Evolutionary conservation across 2,797 vertebrate genomes (phyloP).

Genomic region (Harpagifer antarcticus): DNA sequence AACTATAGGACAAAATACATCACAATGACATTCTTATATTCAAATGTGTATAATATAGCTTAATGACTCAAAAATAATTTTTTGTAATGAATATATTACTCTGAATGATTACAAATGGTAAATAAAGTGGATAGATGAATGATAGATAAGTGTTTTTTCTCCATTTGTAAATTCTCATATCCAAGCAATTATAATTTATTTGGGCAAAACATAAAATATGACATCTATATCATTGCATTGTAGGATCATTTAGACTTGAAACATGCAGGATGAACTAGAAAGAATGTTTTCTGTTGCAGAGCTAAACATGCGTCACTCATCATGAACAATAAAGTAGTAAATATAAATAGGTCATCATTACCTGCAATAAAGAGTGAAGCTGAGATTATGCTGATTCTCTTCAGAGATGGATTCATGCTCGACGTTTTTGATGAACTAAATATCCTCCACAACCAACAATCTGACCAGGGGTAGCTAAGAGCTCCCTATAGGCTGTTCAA

Average conservation of each 20-base stretch:
- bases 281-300: background rate
- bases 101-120: background rate
- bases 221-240: background rate
- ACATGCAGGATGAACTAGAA: background rate
- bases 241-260: background rate
- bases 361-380: constrained; percentile 76
- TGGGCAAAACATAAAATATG: background rate
- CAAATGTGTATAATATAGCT: too few species aligned
- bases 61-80: too few species aligned
- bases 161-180: background rate
- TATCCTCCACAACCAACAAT: background rate
- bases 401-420: constrained; percentile 65
- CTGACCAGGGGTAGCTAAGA: background rate
- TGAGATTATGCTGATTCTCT: constrained; percentile 45
- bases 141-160: background rate
- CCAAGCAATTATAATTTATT: background rate
- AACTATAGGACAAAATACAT: too few species aligned
- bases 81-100: too few species aligned
- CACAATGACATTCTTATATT: too few species aligned
- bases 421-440: constrained; percentile 8
- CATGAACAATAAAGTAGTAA: background rate
- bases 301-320: background rate
- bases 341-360: constrained; percentile 57
- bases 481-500: background rate
- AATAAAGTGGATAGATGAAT: background rate